A percentile compares a stretch with the other conserved stretches of the same genome.
Conservation (phyloP, 2,888 invertebrate genomes). For the Acanthopleura granulata region DNA sequence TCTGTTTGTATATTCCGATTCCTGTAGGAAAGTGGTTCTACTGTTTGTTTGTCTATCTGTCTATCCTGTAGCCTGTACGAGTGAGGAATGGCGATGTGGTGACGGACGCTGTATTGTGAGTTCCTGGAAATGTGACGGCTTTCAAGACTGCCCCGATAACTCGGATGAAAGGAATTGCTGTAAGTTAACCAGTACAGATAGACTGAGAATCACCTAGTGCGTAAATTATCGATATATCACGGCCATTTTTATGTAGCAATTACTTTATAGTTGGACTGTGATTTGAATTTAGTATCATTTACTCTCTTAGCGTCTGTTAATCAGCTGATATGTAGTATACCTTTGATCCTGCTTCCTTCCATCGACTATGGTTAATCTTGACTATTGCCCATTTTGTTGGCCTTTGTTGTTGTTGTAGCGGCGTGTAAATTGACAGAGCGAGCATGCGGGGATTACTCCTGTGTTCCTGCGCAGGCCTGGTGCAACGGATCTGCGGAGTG, state of each 20-base stretch:
- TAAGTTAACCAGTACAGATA: not conserved
- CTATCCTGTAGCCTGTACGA: not conserved
- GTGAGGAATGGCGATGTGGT: not conserved
- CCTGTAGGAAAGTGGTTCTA: too few species aligned
- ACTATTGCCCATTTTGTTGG: too few species aligned
- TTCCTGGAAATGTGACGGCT: slow-evolving; percentile 5
- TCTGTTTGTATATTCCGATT: too few species aligned
- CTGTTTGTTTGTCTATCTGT: not conserved
- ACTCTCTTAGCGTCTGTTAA: too few species aligned
- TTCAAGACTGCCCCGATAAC: not conserved
- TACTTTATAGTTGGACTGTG: too few species aligned
- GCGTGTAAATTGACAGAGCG: not conserved
- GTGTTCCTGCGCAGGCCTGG: not conserved
- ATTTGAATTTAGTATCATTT: too few species aligned
- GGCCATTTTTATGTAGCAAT: too few species aligned
- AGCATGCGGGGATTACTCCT: not conserved
- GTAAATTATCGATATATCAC: too few species aligned
- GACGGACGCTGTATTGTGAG: slow-evolving; percentile 3
- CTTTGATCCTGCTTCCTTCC: too few species aligned
- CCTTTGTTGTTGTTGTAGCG: slow-evolving; percentile 2
- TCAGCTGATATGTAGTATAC: too few species aligned
- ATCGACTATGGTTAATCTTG: too few species aligned
- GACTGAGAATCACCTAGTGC: too few species aligned
- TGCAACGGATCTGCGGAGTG: slow-evolving; percentile 4
- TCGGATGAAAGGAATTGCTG: slow-evolving; percentile 1